Evolutionary conservation across 2,888 invertebrate species (phyloP).

Genomic region (Athripsodes cinereus): DNA sequence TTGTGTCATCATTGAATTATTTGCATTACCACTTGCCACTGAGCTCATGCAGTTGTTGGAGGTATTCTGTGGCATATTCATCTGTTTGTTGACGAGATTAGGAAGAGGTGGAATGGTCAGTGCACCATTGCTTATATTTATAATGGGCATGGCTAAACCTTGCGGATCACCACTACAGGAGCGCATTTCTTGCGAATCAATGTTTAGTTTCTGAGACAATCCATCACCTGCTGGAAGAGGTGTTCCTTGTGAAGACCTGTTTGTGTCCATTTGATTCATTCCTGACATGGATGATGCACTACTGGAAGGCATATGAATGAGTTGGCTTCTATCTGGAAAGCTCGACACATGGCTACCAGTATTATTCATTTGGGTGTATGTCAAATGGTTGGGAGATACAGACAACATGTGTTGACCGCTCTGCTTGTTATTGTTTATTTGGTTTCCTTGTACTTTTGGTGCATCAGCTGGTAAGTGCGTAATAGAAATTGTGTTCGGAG

Average conservation of each 20-base stretch:
- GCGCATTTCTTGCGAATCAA: constrained; percentile 18
- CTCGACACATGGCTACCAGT: constrained; percentile 46
- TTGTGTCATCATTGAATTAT: constrained; percentile 24
- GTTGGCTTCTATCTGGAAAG: constrained; percentile 43
- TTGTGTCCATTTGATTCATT: constrained; percentile 9
- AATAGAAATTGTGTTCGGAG: constrained; percentile 7
- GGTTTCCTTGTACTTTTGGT: constrained; percentile 5
- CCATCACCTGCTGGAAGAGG: constrained; percentile 20
- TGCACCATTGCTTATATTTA: constrained; percentile 33
- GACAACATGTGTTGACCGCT: constrained; percentile 25
- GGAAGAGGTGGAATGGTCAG: constrained; percentile 43
- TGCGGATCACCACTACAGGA: constrained; percentile 17
- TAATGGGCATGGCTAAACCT: constrained; percentile 13
- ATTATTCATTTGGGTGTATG: constrained; percentile 46
- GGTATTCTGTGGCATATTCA: constrained; percentile 48
- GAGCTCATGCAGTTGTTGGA: constrained; percentile 46
- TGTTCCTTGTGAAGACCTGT: constrained; percentile 17
- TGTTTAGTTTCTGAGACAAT: constrained; percentile 9
- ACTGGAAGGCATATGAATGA: constrained; percentile 1
- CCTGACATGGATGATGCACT: constrained; percentile 14
- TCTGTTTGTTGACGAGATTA: constrained; percentile 44
- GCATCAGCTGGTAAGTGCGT: constrained; percentile 6
- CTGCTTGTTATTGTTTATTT: constrained; percentile 13
- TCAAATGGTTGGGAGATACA: constrained; percentile 44
- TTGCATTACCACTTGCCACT: constrained; percentile 34